Evolutionary conservation across 2,888 invertebrate species (phyloP), one percentile per base, ranked within the genome.

Genomic region (Luperina nickerlii): DNA sequence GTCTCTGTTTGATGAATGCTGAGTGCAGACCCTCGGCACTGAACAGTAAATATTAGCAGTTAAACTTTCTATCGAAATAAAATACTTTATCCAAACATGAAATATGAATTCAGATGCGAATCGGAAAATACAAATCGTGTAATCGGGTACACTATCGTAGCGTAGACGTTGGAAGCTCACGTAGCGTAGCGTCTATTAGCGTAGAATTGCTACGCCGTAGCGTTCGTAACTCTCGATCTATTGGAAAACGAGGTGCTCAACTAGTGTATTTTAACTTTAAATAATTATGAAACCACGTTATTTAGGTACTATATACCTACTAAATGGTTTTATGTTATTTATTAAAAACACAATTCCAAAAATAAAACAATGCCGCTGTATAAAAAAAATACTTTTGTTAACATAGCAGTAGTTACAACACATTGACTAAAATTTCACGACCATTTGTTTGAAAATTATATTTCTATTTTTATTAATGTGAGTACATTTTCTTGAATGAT

Each of bases 201-300:
- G 85, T 83, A 79, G 78, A 76, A 76, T 63, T 68, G 74, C 88
- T 88, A 87, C 88, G 87, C 77, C 89, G 88, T 87, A 88, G 84
- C 74, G 67, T 65, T 84, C 65, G 67, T 60, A 60, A 70, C 57
- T 72, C 18, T 63, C 68, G 60, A 86, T 67, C 68, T 68, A 62
- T 68, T 45, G 38, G 18, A 48, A 62, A 76, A 68, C 42, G 63
- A 73, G 9, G n/a, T 60, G 73, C 32, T 69, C 27, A 73, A 74
- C 38, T 48, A 60, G 62, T 62, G 7, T 51, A 42, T 74, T 54
- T 32, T 18, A 60, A 60, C 54, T 66, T 63, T 48, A 63, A 54
- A 27, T n/a, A 54, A 27, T n/a, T 65, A 24, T 57, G 62, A 38
- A 60, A 65, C 11, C 0, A 74, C 4, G 5, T 24, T 60, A 42